Evolutionary conservation across 1,140 invertebrate genomes (phyloP), one percentile per base, ranked within the genome.

Genomic region (Drosophila bipectinata): DNA sequence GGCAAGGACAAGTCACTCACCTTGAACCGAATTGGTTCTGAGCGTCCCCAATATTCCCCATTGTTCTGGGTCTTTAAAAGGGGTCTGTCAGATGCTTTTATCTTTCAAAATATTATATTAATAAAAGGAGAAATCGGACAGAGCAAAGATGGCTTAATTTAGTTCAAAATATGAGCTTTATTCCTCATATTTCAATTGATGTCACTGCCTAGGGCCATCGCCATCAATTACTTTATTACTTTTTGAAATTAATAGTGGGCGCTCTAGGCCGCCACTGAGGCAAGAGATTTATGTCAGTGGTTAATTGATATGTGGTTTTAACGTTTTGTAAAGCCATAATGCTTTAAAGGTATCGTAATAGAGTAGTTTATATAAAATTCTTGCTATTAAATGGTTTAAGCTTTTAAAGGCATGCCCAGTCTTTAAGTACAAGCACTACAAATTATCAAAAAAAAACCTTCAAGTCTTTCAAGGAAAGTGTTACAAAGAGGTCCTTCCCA

Each of bases 241-340:
- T 4, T 37, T 37, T 34, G 66, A 71, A 71, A 72, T 72, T 69
- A 64, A 69, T 58, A 69, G 68, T 56, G 51, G 51, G 32, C 18
- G 24, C 37, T 8, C 28, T 4, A 34, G 28, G 32, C 34, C 39
- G 21, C 60, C 37, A 4, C 9, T n/a, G 21, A n/a, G 4, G n/a
- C 21, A 12, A 39, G 18, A 37, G 8, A 62, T 48, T 34, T 53
- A 15, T 62, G 41, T 30, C 26, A 30, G 55, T 47, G 34, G 47
- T 74, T 82, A 81, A 82, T 82, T 69, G 79, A 77, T 77, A 63
- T 69, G 79, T 60, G 74, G 68, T 77, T 77, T 77, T 59, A 30
- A 53, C 56, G 48, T 66, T 77, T 81, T 60, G 39, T n/a, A 37
- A n/a, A n/a, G 12, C 34, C 10, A 37, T 37, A 28, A 28, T 28